Evolutionary conservation across 2,888 invertebrate species (phyloP).

Genomic region (Epinotia demarniana): DNA sequence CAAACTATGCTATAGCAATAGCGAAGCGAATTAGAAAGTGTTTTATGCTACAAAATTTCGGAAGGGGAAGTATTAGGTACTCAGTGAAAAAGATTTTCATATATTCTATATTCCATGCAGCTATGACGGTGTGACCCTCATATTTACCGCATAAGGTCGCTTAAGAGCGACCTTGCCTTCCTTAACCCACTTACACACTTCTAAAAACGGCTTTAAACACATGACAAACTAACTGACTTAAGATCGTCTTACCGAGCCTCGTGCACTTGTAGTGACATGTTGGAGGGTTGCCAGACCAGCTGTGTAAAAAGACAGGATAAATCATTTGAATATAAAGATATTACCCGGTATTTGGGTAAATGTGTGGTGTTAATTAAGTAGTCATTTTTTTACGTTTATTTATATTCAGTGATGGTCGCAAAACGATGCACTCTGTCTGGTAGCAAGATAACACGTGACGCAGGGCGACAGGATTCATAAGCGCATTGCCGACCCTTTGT

Average conservation of each 20-base stretch:
- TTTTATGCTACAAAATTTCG: no score
- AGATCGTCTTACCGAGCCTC: not conserved
- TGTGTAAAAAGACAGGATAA: conserved; percentile 10
- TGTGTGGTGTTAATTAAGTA: conserved; percentile 1
- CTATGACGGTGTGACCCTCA: not conserved
- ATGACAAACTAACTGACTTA: not conserved
- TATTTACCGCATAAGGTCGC: conserved; percentile 3
- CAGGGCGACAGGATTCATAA: no score
- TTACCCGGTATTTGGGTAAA: conserved; percentile 12
- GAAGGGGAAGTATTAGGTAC: no score
- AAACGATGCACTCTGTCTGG: no score
- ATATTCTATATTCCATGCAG: no score
- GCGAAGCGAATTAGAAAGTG: no score
- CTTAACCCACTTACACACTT: conserved; percentile 18
- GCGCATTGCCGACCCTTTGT: not conserved
- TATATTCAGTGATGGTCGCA: no score
- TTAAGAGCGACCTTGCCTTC: conserved; percentile 19
- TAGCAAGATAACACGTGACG: no score
- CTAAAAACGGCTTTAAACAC: conserved; percentile 8
- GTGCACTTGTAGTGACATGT: conserved; percentile 15
- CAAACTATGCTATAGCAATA: no score
- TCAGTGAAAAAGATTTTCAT: no score
- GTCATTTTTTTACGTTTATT: no score
- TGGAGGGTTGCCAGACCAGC: conserved; percentile 26
- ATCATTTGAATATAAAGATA: conserved; percentile 9